These are phyloP conservation scores for Pandion haliaetus DNA, from an alignment of 2,113 vertebrate genomes.

Conservation along the genomic window DNA sequence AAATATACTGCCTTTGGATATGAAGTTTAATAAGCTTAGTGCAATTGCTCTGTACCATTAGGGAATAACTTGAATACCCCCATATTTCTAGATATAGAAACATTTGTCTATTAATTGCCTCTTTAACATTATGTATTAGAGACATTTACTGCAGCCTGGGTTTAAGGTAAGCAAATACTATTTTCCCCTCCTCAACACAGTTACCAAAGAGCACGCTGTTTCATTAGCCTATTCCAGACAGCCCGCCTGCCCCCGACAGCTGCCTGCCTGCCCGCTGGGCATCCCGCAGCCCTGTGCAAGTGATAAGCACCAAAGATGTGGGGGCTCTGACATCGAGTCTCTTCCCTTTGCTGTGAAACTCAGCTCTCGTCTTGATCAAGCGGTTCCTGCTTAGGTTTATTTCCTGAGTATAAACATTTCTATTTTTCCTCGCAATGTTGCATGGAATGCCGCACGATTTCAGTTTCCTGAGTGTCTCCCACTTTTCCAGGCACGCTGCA, in stretches of 20 bases:
- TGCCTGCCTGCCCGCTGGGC: neutral
- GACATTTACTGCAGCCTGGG: conserved; percentile 21
- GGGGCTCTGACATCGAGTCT: neutral
- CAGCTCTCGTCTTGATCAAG: neutral
- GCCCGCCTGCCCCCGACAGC: neutral
- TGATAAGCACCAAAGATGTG: neutral
- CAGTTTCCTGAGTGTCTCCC: neutral
- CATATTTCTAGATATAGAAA: conserved; percentile 42
- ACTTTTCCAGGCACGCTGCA: neutral
- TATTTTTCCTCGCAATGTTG: neutral
- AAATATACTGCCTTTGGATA: conserved; percentile 42
- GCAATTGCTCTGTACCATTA: neutral
- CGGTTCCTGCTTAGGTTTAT: neutral
- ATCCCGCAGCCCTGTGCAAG: neutral
- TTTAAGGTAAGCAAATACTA: conserved; percentile 40
- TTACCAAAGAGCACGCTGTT: neutral
- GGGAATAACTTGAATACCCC: conserved; percentile 38
- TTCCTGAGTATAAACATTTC: neutral
- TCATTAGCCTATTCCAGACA: neutral
- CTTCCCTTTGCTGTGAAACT: neutral
- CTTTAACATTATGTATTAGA: conserved; percentile 43
- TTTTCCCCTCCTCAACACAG: neutral
- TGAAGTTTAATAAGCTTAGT: conserved; percentile 46
- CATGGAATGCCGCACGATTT: neutral
- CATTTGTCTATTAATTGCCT: conserved; percentile 53